Evolutionary conservation across 2,888 invertebrate species (phyloP).

Genomic region (Horisme vitalbata): DNA sequence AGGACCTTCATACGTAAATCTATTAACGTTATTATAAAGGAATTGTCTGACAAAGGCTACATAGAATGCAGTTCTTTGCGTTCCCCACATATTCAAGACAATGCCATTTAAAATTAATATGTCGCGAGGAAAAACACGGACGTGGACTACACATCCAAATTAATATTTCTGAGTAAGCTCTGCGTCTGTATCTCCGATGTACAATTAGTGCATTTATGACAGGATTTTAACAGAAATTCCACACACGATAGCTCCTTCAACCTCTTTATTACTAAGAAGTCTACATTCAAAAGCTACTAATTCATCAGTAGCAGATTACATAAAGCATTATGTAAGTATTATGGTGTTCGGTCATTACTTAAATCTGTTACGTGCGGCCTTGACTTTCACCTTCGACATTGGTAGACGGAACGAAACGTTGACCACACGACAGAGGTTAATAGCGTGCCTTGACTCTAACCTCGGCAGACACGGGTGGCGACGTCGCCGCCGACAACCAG

Average conservation of each 20-base stretch:
- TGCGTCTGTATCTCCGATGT: too few species aligned
- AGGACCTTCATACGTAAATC: conserved; percentile 1
- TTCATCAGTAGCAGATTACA: too few species aligned
- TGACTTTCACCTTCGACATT: conserved; percentile 67
- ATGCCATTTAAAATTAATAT: too few species aligned
- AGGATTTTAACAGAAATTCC: too few species aligned
- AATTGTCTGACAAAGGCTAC: background rate
- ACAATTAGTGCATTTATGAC: too few species aligned
- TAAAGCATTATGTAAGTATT: conserved; percentile 19
- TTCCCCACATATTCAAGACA: background rate
- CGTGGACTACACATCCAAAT: too few species aligned
- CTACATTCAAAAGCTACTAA: too few species aligned
- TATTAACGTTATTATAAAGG: background rate
- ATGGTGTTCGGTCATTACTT: conserved; percentile 44
- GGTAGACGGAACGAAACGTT: conserved; percentile 28
- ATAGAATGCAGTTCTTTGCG: background rate
- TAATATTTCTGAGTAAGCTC: too few species aligned
- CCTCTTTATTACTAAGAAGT: too few species aligned
- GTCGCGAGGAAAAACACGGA: too few species aligned
- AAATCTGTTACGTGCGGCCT: conserved; percentile 50
- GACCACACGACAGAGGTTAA: conserved; percentile 46
- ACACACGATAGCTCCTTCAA: too few species aligned
- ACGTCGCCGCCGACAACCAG: conserved; percentile 1
- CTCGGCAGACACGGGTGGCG: conserved; percentile 11
- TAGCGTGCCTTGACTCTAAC: conserved; percentile 52